These are phyloP conservation scores for Meles meles DNA, from an alignment of 2,113 vertebrate genomes.

Conservation along the genomic window DNA sequence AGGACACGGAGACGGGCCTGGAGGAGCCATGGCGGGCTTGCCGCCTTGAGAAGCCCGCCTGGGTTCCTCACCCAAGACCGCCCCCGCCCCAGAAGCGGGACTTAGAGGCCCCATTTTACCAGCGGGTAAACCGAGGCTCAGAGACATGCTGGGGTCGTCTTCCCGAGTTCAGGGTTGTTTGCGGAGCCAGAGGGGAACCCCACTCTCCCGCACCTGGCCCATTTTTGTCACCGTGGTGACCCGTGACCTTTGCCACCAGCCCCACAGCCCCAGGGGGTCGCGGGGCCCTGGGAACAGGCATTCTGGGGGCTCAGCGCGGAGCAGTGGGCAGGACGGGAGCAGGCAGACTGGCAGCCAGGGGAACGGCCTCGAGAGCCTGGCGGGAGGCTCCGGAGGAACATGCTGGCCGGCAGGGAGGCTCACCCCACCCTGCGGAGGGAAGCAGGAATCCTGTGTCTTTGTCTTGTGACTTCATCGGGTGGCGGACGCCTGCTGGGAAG, in stretches of 20 bases:
- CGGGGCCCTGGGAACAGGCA: background rate
- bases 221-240: background rate
- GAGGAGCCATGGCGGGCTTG: background rate
- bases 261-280: too few relatives aligned
- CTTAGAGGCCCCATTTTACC: background rate
- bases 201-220: background rate
- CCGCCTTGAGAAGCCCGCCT: too few relatives aligned
- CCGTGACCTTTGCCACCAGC: background rate
- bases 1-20: background rate
- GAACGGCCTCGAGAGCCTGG: background rate
- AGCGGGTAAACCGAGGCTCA: background rate
- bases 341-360: background rate
- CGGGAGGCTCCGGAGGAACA: background rate
- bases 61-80: background rate
- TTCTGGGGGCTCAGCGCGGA: background rate
- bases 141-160: background rate
- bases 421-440: constrained; percentile 70
- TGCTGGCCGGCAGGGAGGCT: background rate
- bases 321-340: accelerated
- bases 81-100: background rate
- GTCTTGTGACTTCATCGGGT: constrained; percentile 85
- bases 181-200: background rate
- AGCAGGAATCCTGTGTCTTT: constrained; percentile 84
- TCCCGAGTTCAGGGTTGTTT: background rate
- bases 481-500: constrained; percentile 86